Evolutionary conservation across 2,113 vertebrate species (phyloP).

Genomic region (Lycaon pictus): DNA sequence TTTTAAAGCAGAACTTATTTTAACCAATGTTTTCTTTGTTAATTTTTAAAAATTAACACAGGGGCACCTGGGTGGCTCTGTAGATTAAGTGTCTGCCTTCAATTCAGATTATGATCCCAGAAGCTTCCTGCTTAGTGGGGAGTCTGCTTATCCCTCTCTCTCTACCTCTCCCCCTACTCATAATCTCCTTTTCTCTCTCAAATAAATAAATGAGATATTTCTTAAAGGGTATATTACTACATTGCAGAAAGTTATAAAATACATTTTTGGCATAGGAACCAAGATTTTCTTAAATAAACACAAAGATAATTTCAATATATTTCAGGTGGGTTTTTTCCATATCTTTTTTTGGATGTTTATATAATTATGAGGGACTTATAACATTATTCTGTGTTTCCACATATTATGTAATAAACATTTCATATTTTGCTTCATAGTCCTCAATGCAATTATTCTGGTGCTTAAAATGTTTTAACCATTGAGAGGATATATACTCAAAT

Average conservation of each 20-base stretch:
- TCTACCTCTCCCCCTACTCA: neutral
- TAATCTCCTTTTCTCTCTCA: neutral
- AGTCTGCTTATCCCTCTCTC: neutral
- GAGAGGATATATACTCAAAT: neutral
- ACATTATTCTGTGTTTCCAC: neutral
- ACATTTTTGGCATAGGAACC: neutral
- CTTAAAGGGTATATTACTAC: neutral
- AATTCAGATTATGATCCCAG: neutral
- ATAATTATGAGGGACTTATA: neutral
- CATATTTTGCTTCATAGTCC: neutral
- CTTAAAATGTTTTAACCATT: neutral
- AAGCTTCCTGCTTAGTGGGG: neutral
- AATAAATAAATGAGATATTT: neutral
- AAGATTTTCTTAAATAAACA: neutral
- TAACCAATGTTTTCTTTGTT: neutral
- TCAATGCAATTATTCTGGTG: slow-evolving; percentile 42
- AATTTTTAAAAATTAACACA: neutral
- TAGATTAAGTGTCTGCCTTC: neutral
- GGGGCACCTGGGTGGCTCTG: neutral
- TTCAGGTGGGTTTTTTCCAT: neutral
- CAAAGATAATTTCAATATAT: neutral
- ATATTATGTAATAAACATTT: neutral
- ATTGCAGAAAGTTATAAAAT: neutral
- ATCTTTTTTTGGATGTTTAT: neutral
- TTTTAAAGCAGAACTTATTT: neutral